phyloP scores from a whole-genome alignment of 2,797 vertebrate genomes.

The Distichodus sexfasciatus region DNA sequence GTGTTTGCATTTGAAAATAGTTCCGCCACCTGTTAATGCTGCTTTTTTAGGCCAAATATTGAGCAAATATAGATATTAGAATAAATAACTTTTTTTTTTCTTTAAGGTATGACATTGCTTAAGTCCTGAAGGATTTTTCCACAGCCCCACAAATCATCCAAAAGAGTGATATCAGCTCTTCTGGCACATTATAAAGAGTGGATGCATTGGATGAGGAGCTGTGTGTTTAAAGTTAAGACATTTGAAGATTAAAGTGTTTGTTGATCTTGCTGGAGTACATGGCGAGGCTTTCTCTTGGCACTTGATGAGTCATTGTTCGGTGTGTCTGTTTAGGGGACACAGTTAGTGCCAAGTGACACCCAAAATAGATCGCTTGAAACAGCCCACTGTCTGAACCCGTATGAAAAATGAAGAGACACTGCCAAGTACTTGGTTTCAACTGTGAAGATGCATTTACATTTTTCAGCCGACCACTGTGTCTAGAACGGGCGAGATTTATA shows the following conservation, averaged over 20 bases:
- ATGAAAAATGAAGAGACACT: constrained; percentile 29
- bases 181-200: background rate
- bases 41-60: too few relatives aligned
- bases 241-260: constrained; percentile 7
- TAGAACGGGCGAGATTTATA: constrained; percentile 49
- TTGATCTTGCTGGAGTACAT: constrained; percentile 29
- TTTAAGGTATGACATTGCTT: background rate
- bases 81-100: background rate
- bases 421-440: constrained; percentile 37
- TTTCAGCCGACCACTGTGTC: constrained; percentile 50
- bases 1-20: background rate
- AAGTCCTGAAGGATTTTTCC: background rate
- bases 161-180: background rate
- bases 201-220: constrained; percentile 2
- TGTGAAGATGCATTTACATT: constrained; percentile 40
- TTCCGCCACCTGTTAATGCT: background rate
- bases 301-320: constrained; percentile 44
- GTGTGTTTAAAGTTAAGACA: constrained; percentile 29
- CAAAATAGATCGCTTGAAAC: constrained; percentile 54
- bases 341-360: constrained; percentile 41
- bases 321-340: constrained; percentile 38
- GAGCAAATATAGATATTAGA: background rate
- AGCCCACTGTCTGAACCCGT: constrained; percentile 47
- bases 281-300: constrained; percentile 36
- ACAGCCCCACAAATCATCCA: background rate